Evolutionary conservation across 2,797 vertebrate species (phyloP), one percentile per base, ranked within the genome.

Genomic region (Pseudochaenichthys georgianus): DNA sequence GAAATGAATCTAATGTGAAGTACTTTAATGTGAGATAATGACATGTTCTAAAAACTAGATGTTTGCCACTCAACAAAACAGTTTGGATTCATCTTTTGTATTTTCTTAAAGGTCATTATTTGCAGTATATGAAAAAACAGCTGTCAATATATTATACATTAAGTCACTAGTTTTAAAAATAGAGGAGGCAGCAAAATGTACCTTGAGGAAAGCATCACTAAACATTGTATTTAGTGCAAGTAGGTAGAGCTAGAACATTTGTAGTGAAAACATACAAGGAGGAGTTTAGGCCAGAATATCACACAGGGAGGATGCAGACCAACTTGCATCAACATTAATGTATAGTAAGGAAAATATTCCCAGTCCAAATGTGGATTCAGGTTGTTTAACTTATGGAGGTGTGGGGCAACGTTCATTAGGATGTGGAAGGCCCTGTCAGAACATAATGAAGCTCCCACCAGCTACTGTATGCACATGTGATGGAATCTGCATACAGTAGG

Each of bases 391-490:
- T 60, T 28, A 54, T 52, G n/a, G 46, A 28, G 43, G 5, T 38
- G 34, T 8, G 23, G 46, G 9, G 45, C 16, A 69, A 43, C 55
- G 45, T 54, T 9, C 23, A 53, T 67, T 54, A 58, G 59, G 42
- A 72, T 41, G 16, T 67, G 9, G 38, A 42, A 42, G 43, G 31
- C 48, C 13, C 34, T 21, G 42, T 64, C 21, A 62, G 15, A 64
- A 52, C 52, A 53, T 70, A 79, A 81, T 75, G 59, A 57, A 64
- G 42, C 31, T 55, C 34, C 38, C 43, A 42, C 47, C n/a, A 70
- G 69, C 71, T 28, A 3, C 23, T n/a, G 17, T 64, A 54, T 80
- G 63, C 28, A 85, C 77, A 80, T 69, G 2, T 63, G 13, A 28
- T n/a, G 12, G 23, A 61, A 58, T 42, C 19, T 64, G 19, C 47